Evolutionary conservation across 2,113 vertebrate genomes (phyloP).

Genomic region (Aramus guarauna): DNA sequence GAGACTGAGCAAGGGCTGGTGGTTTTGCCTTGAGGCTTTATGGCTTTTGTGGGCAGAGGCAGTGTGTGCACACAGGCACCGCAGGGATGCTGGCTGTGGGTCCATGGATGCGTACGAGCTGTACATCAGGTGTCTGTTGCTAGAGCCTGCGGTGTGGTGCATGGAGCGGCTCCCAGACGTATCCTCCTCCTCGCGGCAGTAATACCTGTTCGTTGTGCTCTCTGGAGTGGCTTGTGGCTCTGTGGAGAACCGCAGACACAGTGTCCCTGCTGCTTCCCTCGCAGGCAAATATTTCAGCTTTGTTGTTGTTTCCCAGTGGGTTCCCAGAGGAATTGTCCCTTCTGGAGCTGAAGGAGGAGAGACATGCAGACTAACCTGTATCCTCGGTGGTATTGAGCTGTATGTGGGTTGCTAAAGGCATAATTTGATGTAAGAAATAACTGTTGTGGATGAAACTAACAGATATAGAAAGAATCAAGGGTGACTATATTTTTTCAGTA

Average conservation of each 20-base stretch:
- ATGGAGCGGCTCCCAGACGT: fast-evolving
- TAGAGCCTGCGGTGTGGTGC: fast-evolving
- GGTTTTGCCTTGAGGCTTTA: neutral
- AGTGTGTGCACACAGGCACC: fast-evolving
- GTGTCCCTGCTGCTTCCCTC: neutral
- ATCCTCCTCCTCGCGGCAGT: neutral
- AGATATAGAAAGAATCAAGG: neutral
- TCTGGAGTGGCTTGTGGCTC: neutral
- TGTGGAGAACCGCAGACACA: fast-evolving
- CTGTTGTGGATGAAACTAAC: neutral
- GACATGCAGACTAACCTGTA: neutral
- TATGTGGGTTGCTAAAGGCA: neutral
- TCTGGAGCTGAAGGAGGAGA: neutral
- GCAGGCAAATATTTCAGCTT: neutral
- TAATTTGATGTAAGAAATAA: neutral
- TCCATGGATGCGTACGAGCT: fast-evolving
- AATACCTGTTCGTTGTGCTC: neutral
- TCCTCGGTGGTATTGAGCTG: neutral
- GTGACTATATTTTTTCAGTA: neutral
- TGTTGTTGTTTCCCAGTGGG: neutral
- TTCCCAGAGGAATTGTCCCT: neutral
- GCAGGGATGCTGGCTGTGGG: neutral
- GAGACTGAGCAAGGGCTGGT: neutral
- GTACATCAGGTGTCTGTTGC: fast-evolving
- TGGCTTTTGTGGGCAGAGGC: neutral